Evolutionary conservation across 1,140 invertebrate species (phyloP), one percentile per base, ranked within the genome.

Genomic region (Phymastichus coffea): DNA sequence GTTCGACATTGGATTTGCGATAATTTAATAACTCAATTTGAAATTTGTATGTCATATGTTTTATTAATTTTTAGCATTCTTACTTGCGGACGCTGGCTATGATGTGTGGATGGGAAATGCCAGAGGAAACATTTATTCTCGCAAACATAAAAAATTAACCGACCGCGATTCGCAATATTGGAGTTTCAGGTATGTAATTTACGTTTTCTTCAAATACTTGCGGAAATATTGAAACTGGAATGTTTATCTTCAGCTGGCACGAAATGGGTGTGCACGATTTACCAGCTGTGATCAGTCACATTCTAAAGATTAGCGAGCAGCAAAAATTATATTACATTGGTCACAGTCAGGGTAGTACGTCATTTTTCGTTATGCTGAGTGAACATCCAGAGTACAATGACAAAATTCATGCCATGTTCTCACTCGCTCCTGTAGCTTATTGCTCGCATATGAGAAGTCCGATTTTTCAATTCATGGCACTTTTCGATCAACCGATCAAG

Each of bases 31-130:
- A n/a, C n/a, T n/a, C n/a, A n/a, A n/a, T n/a, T n/a, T n/a, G n/a
- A n/a, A n/a, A n/a, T n/a, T 15, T 22, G 15, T 2, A 4, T 22
- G 12, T 10, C 20, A 52, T 40, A 0, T 4, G 22, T 52, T 33
- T n/a, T n/a, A n/a, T n/a, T n/a, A n/a, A 17, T 6, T 77, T 77
- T 40, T 63, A 88, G 88, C 72, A 9, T 90, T 87, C 64, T 73
- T 88, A 15, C 75, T 91, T 6, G 83, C 87, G 2, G 87, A 91
- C 72, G 73, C 77, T 53, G 89, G 89, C 17, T 93, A 86, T 65
- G 91, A 93, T 68, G 90, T 93, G 0, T 92, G 88, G 88, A 67
- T 90, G 56, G 86, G 86, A 0, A 91, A 92, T 67, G 78, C 80
- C 7, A 76, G 89, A 55, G 88, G 88, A 1, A 89, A 84, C 63